A percentile compares a stretch with the other conserved stretches of the same genome.
These are phyloP conservation scores for Lochmaea capreae DNA, from an alignment of 2,888 invertebrate species.

Conservation along the genomic window DNA sequence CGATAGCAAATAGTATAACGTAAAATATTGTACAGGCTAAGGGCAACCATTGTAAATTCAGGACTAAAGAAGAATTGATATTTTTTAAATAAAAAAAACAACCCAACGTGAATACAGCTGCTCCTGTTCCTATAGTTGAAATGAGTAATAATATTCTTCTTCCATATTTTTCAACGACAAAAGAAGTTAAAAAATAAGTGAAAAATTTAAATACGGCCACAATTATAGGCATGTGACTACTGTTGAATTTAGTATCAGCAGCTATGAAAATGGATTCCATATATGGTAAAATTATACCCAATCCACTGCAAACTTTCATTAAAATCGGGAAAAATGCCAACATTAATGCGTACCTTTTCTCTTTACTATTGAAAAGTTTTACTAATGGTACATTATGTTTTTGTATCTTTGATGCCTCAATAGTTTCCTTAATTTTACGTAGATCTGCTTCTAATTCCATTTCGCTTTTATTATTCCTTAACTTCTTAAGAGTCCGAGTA, in stretches of 20 bases:
- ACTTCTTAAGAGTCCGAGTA: background rate
- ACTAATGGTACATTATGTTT: background rate
- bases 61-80: background rate
- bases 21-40: constrained; percentile 76
- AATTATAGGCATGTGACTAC: background rate
- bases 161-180: constrained; percentile 67
- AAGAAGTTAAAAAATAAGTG: constrained; percentile 60
- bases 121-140: background rate
- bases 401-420: constrained; percentile 52
- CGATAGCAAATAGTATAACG: constrained; percentile 76
- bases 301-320: background rate
- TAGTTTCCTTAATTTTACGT: background rate
- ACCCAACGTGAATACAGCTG: background rate
- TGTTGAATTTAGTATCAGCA: background rate
- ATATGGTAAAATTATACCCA: background rate
- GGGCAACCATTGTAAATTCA: constrained; percentile 70
- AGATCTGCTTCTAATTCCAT: background rate
- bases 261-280: constrained; percentile 5
- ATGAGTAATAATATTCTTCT: background rate
- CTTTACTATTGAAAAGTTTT: background rate
- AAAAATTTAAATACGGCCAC: background rate
- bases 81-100: background rate
- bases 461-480: constrained; percentile 1
- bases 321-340: background rate
- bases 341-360: background rate